These are phyloP conservation scores for Drosophila setifemur DNA, from an alignment of 1,140 invertebrate species.

Conservation along the genomic window DNA sequence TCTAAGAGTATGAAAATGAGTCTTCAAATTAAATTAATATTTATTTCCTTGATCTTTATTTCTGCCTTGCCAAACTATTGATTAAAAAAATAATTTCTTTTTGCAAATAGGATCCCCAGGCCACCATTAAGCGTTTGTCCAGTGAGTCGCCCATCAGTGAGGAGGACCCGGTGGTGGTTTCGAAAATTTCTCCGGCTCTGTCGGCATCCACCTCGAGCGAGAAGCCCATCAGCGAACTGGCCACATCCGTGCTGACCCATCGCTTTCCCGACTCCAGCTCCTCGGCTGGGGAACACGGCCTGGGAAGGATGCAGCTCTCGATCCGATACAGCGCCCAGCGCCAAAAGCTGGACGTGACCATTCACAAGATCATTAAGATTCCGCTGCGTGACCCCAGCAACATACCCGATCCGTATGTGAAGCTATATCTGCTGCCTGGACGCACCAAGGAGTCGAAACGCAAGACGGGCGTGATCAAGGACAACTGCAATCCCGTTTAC, in stretches of 20 bases:
- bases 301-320: slow-evolving; percentile 92
- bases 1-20: no score
- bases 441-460: slow-evolving; percentile 93
- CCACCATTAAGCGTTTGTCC: slow-evolving; percentile 56
- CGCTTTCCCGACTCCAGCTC: slow-evolving; percentile 83
- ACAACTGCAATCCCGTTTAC: slow-evolving; percentile 95
- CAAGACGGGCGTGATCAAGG: slow-evolving; percentile 93
- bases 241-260: slow-evolving; percentile 72
- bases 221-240: slow-evolving; percentile 59
- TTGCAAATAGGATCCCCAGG: slow-evolving; percentile 47
- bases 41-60: neutral
- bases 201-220: slow-evolving; percentile 57
- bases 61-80: neutral
- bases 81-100: neutral
- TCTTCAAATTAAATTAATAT: neutral
- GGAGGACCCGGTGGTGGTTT: slow-evolving; percentile 66
- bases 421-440: slow-evolving; percentile 95
- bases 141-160: slow-evolving; percentile 72
- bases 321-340: slow-evolving; percentile 92
- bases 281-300: slow-evolving; percentile 87
- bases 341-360: slow-evolving; percentile 90
- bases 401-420: slow-evolving; percentile 97
- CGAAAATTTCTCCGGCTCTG: slow-evolving; percentile 40
- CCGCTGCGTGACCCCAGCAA: slow-evolving; percentile 93
- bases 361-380: slow-evolving; percentile 95